Conservation (phyloP, 2,113 vertebrate genomes). For the Sigmodon hispidus region DNA sequence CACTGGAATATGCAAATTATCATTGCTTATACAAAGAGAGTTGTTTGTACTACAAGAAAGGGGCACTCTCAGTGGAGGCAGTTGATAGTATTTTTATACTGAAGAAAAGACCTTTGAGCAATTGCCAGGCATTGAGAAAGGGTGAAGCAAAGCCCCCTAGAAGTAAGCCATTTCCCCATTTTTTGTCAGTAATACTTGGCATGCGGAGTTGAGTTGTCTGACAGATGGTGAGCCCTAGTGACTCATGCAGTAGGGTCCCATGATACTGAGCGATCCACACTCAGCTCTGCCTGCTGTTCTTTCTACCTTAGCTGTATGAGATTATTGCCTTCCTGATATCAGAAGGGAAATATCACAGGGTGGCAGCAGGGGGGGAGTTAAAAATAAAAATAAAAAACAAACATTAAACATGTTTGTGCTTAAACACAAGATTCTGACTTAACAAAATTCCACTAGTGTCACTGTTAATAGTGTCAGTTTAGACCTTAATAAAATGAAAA, state of each 20-base stretch:
- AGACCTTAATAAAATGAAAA: not conserved
- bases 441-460: not conserved
- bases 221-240: slow-evolving; percentile 43
- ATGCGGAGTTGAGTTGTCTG: slow-evolving; percentile 50
- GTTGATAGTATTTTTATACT: slow-evolving; percentile 52
- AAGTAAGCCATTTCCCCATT: slow-evolving; percentile 54
- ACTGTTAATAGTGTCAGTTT: not conserved
- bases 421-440: slow-evolving; percentile 43
- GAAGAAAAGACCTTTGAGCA: slow-evolving; percentile 61
- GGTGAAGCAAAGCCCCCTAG: slow-evolving; percentile 18
- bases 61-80: not conserved
- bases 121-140: slow-evolving; percentile 39
- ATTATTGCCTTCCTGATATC: not conserved
- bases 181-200: slow-evolving; percentile 58
- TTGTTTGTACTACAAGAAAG: not conserved
- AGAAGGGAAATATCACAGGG: not conserved
- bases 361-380: not conserved
- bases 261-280: not conserved
- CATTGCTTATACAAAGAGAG: not conserved
- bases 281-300: too few species aligned
- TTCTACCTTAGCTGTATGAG: too few species aligned
- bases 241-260: not conserved
- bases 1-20: not conserved
- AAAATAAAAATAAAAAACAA: not conserved
- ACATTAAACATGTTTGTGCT: not conserved